These are phyloP conservation scores for Clanis bilineata DNA, from an alignment of 2,888 invertebrate genomes.

Conservation along the genomic window DNA sequence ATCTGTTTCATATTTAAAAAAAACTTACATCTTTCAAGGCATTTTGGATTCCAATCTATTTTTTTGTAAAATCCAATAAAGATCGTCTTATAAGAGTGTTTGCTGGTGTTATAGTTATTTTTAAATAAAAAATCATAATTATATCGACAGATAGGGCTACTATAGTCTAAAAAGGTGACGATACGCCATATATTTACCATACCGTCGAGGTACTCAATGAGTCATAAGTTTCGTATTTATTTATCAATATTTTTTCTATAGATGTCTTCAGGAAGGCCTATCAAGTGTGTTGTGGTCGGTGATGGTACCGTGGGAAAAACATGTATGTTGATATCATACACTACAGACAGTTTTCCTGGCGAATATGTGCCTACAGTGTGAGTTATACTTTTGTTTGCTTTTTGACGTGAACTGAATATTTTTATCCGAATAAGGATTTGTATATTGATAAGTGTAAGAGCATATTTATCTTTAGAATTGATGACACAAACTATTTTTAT, in stretches of 20 bases:
- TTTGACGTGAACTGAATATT: not conserved
- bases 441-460: not conserved
- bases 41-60: constrained; percentile 32
- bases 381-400: constrained; percentile 62
- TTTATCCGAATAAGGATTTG: not conserved
- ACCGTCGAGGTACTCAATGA: constrained; percentile 60
- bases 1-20: constrained; percentile 35
- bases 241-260: constrained; percentile 59
- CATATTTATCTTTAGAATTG: not conserved
- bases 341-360: constrained; percentile 95
- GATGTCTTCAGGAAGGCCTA: constrained; percentile 96
- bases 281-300: constrained; percentile 95
- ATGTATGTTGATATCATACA: constrained; percentile 96
- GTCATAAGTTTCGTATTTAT: constrained; percentile 66
- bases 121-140: constrained; percentile 18
- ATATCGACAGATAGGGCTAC: not conserved
- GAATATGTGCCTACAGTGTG: constrained; percentile 98
- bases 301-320: constrained; percentile 97
- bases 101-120: constrained; percentile 22
- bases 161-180: constrained; percentile 35
- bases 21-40: constrained; percentile 49
- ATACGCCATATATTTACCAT: constrained; percentile 40
- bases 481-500: not conserved
- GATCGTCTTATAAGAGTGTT: constrained; percentile 22
- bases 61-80: constrained; percentile 5